Evolutionary conservation across 2,888 invertebrate genomes (phyloP).

Genomic region (Parnassius apollo): DNA sequence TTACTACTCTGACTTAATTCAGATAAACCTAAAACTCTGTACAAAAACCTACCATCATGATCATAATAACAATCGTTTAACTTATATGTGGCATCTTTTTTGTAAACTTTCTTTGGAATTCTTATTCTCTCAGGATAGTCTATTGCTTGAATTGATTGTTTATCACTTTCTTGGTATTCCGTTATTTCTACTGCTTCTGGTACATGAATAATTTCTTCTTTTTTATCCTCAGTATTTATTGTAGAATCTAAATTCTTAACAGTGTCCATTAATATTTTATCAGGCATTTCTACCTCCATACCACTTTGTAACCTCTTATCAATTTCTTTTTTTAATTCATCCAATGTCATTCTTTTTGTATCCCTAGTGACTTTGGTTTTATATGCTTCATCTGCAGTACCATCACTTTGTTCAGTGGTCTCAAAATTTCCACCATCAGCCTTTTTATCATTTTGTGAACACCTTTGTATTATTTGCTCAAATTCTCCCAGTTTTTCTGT

Average conservation of each 20-base stretch:
- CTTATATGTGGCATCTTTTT: slow-evolving; percentile 85
- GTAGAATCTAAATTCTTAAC: slow-evolving; percentile 32
- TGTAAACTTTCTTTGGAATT: slow-evolving; percentile 85
- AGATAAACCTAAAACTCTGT: slow-evolving; percentile 87
- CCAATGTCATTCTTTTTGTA: slow-evolving; percentile 54
- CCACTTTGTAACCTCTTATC: slow-evolving; percentile 59
- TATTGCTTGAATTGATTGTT: slow-evolving; percentile 42
- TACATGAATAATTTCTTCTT: slow-evolving; percentile 44
- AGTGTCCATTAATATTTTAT: slow-evolving; percentile 57
- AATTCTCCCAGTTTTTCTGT: slow-evolving; percentile 66
- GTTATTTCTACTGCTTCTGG: slow-evolving; percentile 39
- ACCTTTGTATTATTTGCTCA: slow-evolving; percentile 68
- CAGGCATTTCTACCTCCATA: slow-evolving; percentile 50
- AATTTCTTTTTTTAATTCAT: slow-evolving; percentile 59
- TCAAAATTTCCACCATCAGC: slow-evolving; percentile 27
- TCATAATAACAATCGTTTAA: slow-evolving; percentile 91
- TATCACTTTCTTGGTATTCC: slow-evolving; percentile 44
- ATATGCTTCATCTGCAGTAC: slow-evolving; percentile 28
- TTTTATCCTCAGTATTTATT: slow-evolving; percentile 36
- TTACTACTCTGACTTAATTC: slow-evolving; percentile 37
- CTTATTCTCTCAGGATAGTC: slow-evolving; percentile 83
- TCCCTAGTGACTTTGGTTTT: slow-evolving; percentile 36
- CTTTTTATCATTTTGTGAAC: slow-evolving; percentile 50
- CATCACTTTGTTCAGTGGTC: slow-evolving; percentile 21
- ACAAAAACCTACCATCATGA: slow-evolving; percentile 89